A percentile compares a stretch with the other conserved stretches of the same genome.
phyloP scores from a whole-genome alignment of 2,113 vertebrate genomes.

The Otis tarda region DNA sequence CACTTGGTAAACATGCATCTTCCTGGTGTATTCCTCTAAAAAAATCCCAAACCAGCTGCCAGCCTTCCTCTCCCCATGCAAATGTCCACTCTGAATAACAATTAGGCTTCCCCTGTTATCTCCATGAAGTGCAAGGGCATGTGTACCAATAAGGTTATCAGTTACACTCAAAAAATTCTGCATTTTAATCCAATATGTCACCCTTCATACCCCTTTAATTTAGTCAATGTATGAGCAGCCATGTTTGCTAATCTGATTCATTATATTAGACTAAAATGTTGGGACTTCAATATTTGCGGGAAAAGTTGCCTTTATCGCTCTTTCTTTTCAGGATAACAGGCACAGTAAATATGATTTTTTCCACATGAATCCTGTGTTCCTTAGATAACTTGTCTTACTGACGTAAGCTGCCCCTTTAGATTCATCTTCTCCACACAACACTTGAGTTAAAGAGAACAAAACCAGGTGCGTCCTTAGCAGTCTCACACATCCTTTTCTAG shows the following conservation, averaged over 20 bases:
- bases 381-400: background rate
- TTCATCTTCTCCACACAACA: background rate
- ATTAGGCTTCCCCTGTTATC: background rate
- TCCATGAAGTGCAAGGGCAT: background rate
- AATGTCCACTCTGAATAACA: background rate
- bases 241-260: slow-evolving; percentile 13
- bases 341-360: background rate
- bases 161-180: background rate
- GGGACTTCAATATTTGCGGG: background rate
- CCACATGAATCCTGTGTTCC: background rate
- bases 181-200: slow-evolving; percentile 43
- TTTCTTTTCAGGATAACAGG: background rate
- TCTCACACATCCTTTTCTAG: background rate
- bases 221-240: background rate
- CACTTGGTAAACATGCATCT: background rate
- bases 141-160: background rate
- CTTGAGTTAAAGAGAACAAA: background rate
- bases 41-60: background rate
- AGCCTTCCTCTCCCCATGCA: background rate
- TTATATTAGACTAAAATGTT: background rate
- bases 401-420: background rate
- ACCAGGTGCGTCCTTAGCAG: background rate
- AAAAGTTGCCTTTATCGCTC: background rate
- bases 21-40: background rate
- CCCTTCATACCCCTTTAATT: background rate